These are phyloP conservation scores for Dioctria rufipes DNA, from an alignment of 2,888 invertebrate genomes.

Conservation along the genomic window DNA sequence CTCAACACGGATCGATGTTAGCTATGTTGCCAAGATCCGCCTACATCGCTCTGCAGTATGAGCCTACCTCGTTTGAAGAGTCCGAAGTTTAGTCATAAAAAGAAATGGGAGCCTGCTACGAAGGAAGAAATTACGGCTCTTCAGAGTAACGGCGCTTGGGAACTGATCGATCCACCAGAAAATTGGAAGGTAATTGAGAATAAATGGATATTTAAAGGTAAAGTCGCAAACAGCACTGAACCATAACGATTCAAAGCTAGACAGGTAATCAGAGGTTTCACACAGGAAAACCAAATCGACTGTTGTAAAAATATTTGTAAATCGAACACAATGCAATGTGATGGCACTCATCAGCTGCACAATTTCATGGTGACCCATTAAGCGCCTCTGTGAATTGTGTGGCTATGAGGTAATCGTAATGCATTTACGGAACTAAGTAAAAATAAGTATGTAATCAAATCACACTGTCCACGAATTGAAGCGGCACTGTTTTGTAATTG, in stretches of 20 bases:
- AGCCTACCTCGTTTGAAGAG: constrained; percentile 41
- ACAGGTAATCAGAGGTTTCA: constrained; percentile 63
- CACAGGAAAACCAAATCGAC: constrained; percentile 62
- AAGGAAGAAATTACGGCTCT: constrained; percentile 56
- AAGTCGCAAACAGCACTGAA: constrained; percentile 59
- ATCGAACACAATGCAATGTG: no score
- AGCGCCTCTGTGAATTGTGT: no score
- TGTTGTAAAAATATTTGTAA: no score
- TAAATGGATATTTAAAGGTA: constrained; percentile 63
- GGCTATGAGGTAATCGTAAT: no score
- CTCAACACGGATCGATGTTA: not conserved
- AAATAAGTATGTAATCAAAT: no score
- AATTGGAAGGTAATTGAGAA: constrained; percentile 60
- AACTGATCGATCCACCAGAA: constrained; percentile 56
- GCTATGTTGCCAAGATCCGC: not conserved
- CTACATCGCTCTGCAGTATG: not conserved
- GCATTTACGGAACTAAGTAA: no score
- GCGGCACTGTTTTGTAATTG: no score
- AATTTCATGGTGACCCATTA: no score
- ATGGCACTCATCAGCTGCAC: no score
- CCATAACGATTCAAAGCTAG: constrained; percentile 62
- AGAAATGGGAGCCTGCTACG: constrained; percentile 57
- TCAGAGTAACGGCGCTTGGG: constrained; percentile 58
- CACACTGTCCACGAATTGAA: no score
- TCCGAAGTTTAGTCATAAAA: constrained; percentile 9